phyloP scores from a whole-genome alignment of 2,888 invertebrate genomes.

The Phymatocera aterrima region DNA sequence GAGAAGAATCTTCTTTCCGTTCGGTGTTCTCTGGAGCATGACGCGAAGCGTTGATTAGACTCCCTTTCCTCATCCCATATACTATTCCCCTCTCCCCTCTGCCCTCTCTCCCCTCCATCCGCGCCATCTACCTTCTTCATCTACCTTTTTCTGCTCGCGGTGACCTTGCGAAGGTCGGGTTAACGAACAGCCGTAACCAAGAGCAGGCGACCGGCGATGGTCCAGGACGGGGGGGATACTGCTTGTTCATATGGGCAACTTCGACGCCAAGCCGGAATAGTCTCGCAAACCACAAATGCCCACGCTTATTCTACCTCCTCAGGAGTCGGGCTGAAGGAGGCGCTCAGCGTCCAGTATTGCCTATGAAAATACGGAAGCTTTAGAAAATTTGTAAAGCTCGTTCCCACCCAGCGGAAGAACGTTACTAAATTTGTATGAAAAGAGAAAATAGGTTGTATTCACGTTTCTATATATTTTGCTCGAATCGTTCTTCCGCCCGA shows the following conservation, averaged over 20 bases:
- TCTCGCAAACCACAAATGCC: not conserved
- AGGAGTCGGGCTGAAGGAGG: not conserved
- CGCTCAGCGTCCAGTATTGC: not conserved
- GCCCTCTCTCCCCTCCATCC: slow-evolving; percentile 55
- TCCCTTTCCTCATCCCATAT: slow-evolving; percentile 44
- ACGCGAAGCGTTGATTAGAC: slow-evolving; percentile 74
- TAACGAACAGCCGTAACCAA: slow-evolving; percentile 68
- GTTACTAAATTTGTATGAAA: no score
- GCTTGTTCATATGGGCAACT: not conserved
- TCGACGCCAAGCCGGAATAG: not conserved
- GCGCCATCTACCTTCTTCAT: slow-evolving; percentile 52
- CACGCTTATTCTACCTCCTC: not conserved
- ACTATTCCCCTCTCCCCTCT: slow-evolving; percentile 53
- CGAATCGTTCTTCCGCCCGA: no score
- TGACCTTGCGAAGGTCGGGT: slow-evolving; percentile 75
- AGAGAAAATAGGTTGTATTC: no score
- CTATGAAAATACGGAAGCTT: not conserved
- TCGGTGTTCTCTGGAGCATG: slow-evolving; percentile 69
- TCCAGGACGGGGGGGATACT: slow-evolving; percentile 25
- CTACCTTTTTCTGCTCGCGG: slow-evolving; percentile 54
- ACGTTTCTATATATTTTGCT: no score
- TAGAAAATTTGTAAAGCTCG: not conserved
- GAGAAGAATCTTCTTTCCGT: slow-evolving; percentile 48
- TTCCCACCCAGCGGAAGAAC: no score
- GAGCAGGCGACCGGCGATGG: slow-evolving; percentile 50